A percentile compares a stretch with the other conserved stretches of the same genome.
Conservation (phyloP, 2,113 vertebrate species). For the Corythoichthys intestinalis region DNA sequence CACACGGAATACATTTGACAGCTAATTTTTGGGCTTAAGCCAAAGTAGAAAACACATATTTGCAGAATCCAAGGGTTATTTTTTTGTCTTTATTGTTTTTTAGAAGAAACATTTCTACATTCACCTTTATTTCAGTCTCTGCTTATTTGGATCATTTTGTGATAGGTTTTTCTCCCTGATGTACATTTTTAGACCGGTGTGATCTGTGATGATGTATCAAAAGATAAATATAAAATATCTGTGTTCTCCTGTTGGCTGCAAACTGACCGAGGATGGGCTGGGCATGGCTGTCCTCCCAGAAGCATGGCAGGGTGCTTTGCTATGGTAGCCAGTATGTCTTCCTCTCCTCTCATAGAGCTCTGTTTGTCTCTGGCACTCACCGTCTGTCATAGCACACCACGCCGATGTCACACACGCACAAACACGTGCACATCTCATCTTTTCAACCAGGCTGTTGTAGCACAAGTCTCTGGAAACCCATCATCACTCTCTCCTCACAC, state of each 20-base stretch:
- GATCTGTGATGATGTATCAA: slow-evolving; percentile 12
- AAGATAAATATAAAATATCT: slow-evolving; percentile 20
- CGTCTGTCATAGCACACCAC: slow-evolving; percentile 58
- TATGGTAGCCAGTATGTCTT: slow-evolving; percentile 57
- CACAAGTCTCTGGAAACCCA: slow-evolving; percentile 48
- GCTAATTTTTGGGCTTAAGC: background rate
- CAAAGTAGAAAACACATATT: background rate
- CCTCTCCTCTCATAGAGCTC: slow-evolving; percentile 56
- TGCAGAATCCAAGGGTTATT: background rate
- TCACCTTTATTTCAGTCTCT: slow-evolving; percentile 55
- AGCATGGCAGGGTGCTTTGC: slow-evolving; percentile 43
- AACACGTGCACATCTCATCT: slow-evolving; percentile 11
- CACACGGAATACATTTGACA: background rate
- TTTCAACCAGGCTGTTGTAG: slow-evolving; percentile 30
- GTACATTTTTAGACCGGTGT: slow-evolving; percentile 23
- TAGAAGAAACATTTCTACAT: background rate
- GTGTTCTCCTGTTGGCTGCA: slow-evolving; percentile 21
- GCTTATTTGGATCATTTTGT: slow-evolving; percentile 17
- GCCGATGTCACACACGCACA: slow-evolving; percentile 35
- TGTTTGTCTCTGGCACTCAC: slow-evolving; percentile 58
- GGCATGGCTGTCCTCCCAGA: slow-evolving; percentile 58
- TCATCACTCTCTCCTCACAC: slow-evolving; percentile 48
- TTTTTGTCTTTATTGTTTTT: background rate
- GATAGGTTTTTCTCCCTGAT: slow-evolving; percentile 30
- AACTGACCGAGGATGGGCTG: slow-evolving; percentile 30